A percentile compares a stretch with the other conserved stretches of the same genome.
phyloP scores from a whole-genome alignment of 2,888 invertebrate species.

The Diloba caeruleocephala region DNA sequence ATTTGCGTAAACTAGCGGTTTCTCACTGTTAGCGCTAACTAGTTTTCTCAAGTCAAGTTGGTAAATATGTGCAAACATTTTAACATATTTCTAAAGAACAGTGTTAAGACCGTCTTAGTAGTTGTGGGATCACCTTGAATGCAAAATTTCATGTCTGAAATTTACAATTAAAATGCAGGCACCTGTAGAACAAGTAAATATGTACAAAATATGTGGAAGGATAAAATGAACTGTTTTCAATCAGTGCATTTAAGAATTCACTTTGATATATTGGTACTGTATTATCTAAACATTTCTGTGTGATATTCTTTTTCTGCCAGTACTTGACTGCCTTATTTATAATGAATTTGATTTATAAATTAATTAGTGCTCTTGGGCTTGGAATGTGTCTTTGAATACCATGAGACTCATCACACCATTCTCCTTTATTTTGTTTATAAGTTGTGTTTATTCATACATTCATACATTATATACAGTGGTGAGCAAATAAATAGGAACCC shows the following conservation, averaged over 20 bases:
- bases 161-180: slow-evolving; percentile 14
- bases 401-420: slow-evolving; percentile 32
- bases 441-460: slow-evolving; percentile 48
- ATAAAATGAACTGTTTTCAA: slow-evolving; percentile 20
- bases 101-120: slow-evolving; percentile 28
- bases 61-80: slow-evolving; percentile 26
- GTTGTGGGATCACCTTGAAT: slow-evolving; percentile 23
- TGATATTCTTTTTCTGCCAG: slow-evolving; percentile 25
- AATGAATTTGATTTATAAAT: slow-evolving; percentile 20
- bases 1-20: slow-evolving; percentile 17
- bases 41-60: slow-evolving; percentile 27
- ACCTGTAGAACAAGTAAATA: slow-evolving; percentile 22
- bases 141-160: slow-evolving; percentile 27
- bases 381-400: slow-evolving; percentile 16
- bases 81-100: slow-evolving; percentile 17
- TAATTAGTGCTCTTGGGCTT: slow-evolving; percentile 35
- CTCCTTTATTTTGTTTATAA: slow-evolving; percentile 40
- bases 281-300: not conserved
- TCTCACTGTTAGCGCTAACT: slow-evolving; percentile 25
- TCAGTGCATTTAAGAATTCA: slow-evolving; percentile 16
- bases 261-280: slow-evolving; percentile 18
- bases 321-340: slow-evolving; percentile 26
- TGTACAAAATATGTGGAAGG: not conserved
- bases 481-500: slow-evolving; percentile 43
- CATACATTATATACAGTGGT: slow-evolving; percentile 30